A percentile compares a stretch with the other conserved stretches of the same genome.
Conservation (phyloP, 1,140 invertebrate species). For the Stegodyphus mimosarum region DNA sequence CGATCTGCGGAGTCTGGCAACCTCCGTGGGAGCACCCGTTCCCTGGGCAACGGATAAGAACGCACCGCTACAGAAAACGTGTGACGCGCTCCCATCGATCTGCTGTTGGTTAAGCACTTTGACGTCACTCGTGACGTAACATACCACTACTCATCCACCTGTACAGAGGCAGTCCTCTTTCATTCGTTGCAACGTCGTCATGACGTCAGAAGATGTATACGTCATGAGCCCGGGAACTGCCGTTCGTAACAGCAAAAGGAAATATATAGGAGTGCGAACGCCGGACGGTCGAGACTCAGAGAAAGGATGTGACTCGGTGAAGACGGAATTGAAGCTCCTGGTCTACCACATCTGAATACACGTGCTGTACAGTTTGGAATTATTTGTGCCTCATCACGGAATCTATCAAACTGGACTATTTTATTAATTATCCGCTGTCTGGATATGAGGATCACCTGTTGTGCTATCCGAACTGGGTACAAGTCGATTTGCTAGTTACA, state of each 20-base stretch:
- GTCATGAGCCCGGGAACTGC: conserved; percentile 26
- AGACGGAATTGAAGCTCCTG: neutral
- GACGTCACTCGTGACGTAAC: conserved; percentile 53
- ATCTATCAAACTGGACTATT: conserved; percentile 33
- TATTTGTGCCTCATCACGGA: neutral
- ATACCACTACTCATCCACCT: neutral
- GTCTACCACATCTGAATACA: conserved; percentile 1
- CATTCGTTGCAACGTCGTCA: conserved; percentile 49
- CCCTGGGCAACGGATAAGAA: no score
- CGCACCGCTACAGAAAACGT: no score
- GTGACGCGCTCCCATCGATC: neutral
- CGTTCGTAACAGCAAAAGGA: conserved; percentile 15
- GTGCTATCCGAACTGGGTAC: conserved; percentile 6
- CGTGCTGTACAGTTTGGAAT: conserved; percentile 15
- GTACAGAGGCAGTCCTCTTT: conserved; percentile 18
- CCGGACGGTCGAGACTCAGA: conserved; percentile 1
- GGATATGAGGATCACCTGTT: conserved; percentile 7
- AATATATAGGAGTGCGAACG: conserved; percentile 34
- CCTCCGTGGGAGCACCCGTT: no score
- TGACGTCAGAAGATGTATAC: conserved; percentile 34
- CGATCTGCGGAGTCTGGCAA: no score
- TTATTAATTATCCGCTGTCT: neutral
- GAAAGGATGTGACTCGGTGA: conserved; percentile 4
- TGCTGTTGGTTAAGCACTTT: conserved; percentile 4
- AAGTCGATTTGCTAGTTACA: conserved; percentile 41